A percentile compares a stretch with the other conserved stretches of the same genome.
phyloP scores from a whole-genome alignment of 2,888 invertebrate genomes.

The Adelphocoris suturalis region DNA sequence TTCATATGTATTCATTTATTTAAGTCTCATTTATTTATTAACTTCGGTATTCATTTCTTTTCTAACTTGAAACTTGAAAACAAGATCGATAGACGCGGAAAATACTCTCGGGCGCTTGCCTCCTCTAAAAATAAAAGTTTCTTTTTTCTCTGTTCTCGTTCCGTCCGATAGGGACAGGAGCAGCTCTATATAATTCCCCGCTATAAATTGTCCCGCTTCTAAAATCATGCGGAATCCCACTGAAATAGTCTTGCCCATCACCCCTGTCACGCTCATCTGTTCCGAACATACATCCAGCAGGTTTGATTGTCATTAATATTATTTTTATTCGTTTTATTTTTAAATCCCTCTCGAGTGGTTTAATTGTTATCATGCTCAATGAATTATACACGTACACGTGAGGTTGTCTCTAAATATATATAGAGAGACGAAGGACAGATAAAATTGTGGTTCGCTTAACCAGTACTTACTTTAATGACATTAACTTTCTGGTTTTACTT shows the following conservation, averaged over 20 bases:
- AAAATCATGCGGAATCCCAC: slow-evolving; percentile 21
- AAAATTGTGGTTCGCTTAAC: too few species aligned
- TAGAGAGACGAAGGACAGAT: too few species aligned
- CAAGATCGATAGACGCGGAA: background rate
- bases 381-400: background rate
- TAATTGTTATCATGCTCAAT: background rate
- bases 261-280: background rate
- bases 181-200: background rate
- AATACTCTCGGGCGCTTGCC: background rate
- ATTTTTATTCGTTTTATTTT: background rate
- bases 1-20: too few species aligned
- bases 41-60: too few species aligned
- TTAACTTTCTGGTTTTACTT: too few species aligned
- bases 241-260: slow-evolving; percentile 21
- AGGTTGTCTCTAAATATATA: background rate
- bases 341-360: too few species aligned
- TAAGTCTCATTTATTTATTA: too few species aligned
- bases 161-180: background rate
- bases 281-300: background rate
- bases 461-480: too few species aligned
- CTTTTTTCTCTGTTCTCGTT: background rate
- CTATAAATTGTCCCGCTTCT: slow-evolving; percentile 43
- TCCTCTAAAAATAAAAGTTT: background rate
- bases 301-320: background rate
- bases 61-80: background rate